A percentile compares a stretch with the other conserved stretches of the same genome.
Conservation (phyloP, 2,113 vertebrate species). For the Paralichthys olivaceus region DNA sequence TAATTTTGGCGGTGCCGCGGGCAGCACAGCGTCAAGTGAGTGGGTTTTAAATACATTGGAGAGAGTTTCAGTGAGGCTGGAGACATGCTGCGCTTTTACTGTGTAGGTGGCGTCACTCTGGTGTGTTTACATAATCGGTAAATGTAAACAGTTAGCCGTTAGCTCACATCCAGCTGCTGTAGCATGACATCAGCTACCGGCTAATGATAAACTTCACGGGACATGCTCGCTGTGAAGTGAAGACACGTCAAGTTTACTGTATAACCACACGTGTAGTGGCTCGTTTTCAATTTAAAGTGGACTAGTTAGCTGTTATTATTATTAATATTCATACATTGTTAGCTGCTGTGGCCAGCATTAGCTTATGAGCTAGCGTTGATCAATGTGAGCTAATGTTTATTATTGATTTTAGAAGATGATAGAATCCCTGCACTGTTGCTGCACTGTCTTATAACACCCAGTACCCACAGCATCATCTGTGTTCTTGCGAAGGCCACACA, state of each 20-base stretch:
- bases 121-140: too few relatives aligned
- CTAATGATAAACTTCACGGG: neutral
- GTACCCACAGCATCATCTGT: too few relatives aligned
- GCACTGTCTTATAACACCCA: too few relatives aligned
- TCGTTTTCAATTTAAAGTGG: neutral
- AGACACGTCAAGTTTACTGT: neutral
- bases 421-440: too few relatives aligned
- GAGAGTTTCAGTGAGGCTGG: accelerated
- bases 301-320: neutral
- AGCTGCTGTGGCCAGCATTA: neutral
- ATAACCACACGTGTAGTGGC: neutral
- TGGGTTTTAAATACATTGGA: neutral
- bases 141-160: neutral
- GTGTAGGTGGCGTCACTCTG: accelerated
- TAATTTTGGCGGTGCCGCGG: slow-evolving; percentile 79
- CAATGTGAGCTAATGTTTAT: neutral
- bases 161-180: neutral
- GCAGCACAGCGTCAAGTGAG: slow-evolving; percentile 77
- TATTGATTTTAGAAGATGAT: too few relatives aligned
- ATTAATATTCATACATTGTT: neutral
- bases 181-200: neutral
- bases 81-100: accelerated
- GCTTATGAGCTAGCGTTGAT: neutral
- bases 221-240: neutral
- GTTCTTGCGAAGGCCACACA: too few relatives aligned